Percentiles rank a stretch among this genome's conserved stretches.
phyloP scores from a whole-genome alignment of 2,888 invertebrate genomes.

The Plebejus anna region DNA sequence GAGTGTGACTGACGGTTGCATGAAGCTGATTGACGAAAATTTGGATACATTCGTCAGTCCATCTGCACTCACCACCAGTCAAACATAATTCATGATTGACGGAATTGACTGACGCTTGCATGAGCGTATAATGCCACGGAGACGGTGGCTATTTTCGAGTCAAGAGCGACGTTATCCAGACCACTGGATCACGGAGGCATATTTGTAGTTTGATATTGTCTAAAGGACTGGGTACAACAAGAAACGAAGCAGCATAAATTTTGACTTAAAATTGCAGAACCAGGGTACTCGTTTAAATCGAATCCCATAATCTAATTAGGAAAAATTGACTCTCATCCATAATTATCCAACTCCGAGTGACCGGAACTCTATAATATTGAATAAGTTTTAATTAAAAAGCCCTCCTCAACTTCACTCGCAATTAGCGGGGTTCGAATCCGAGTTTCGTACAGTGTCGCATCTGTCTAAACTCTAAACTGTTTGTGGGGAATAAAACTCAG shows the following conservation, averaged over 20 bases:
- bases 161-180: too few species aligned
- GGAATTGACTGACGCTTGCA: too few species aligned
- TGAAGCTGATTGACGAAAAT: too few species aligned
- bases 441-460: conserved; percentile 34
- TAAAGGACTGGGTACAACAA: neutral
- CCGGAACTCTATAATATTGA: conserved; percentile 62
- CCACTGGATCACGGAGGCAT: too few species aligned
- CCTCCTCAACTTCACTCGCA: conserved; percentile 58
- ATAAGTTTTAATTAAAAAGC: conserved; percentile 76
- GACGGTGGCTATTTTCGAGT: too few species aligned
- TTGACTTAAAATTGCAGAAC: too few species aligned
- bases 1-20: too few species aligned
- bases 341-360: conserved; percentile 49
- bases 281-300: conserved; percentile 34
- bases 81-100: too few species aligned
- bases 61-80: too few species aligned
- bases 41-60: too few species aligned
- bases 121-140: too few species aligned
- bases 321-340: conserved; percentile 45
- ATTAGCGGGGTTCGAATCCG: conserved; percentile 59
- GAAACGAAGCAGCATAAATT: neutral
- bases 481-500: conserved; percentile 7
- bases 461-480: neutral
- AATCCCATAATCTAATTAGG: conserved; percentile 41
- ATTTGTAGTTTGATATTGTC: too few species aligned